phyloP scores from a whole-genome alignment of 2,888 invertebrate species.

The Ectemnius cavifrons region DNA sequence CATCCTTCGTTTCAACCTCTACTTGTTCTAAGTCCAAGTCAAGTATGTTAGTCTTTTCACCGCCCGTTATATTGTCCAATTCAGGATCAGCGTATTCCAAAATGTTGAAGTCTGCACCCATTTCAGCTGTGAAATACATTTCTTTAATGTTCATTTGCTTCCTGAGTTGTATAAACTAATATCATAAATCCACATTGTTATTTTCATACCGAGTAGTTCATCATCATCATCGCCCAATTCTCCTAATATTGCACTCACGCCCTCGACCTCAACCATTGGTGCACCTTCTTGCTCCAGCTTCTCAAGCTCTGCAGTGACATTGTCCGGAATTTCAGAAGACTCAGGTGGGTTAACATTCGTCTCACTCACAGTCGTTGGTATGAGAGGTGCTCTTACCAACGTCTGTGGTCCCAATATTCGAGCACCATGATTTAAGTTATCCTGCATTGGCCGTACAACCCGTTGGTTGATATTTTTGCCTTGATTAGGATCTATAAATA shows the following conservation, averaged over 20 bases:
- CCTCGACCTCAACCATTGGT: slow-evolving; percentile 81
- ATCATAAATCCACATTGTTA: neutral
- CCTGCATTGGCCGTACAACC: slow-evolving; percentile 69
- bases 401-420: slow-evolving; percentile 68
- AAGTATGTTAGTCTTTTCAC: slow-evolving; percentile 90
- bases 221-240: slow-evolving; percentile 92
- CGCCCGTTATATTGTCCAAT: slow-evolving; percentile 88
- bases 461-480: slow-evolving; percentile 68
- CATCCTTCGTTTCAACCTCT: slow-evolving; percentile 83
- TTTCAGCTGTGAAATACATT: slow-evolving; percentile 82
- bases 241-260: slow-evolving; percentile 88
- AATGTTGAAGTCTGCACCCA: slow-evolving; percentile 97
- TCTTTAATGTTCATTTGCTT: too few relatives aligned
- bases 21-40: slow-evolving; percentile 91
- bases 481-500: slow-evolving; percentile 68
- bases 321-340: slow-evolving; percentile 83
- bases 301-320: slow-evolving; percentile 84
- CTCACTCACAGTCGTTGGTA: slow-evolving; percentile 69
- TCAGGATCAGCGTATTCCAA: slow-evolving; percentile 97
- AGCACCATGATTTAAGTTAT: slow-evolving; percentile 68
- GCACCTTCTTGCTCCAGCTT: slow-evolving; percentile 85
- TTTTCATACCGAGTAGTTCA: slow-evolving; percentile 83
- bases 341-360: slow-evolving; percentile 70
- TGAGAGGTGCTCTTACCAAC: slow-evolving; percentile 68
- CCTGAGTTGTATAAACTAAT: too few relatives aligned